Base-by-base conservation (phyloP, 2,113 vertebrate species). In the Odocoileus virginianus region DNA sequence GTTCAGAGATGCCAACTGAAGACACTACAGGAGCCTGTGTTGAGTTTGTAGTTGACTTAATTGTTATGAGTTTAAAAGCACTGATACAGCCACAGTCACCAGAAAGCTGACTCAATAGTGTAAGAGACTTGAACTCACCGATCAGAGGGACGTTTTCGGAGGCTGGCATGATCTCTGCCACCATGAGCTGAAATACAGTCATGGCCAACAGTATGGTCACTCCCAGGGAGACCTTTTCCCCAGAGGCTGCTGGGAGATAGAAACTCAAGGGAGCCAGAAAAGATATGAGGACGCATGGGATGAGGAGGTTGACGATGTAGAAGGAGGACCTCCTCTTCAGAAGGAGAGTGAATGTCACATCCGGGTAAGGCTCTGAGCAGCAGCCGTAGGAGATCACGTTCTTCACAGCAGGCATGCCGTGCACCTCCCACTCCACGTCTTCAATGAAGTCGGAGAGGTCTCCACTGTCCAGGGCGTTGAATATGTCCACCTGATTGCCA, bases 141-240 rank as follows among this genome's bases (percentile, higher is more conserved):
- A 99, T 99, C 40, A 99, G 99, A 55, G 99, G 99, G 43, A 99
- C 99, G 4, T 99, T 99, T 98, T 99, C 99, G 36, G 99, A 99
- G 47, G 99, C 99, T 2, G 99, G 99, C 99, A 99, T 99, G 98
- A 99, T 99, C 98, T 99, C 99, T 67, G 99, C 99, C 98, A 99
- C 99, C 99, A 99, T 99, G 90, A 99, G 98, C 98, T 99, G 99
- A 97, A 99, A 99, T 82, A 99, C 99, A 0, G 99, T 99, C 94
- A 99, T 99, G 4, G 99, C 99, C 98, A 99, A 99, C 61, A 99
- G 99, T 95, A 99, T 99, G 0, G 99, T 99, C 64, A 99, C 99
- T 0, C 99, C 99, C 30, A 99, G 98, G 25, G 99, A 99, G 30
- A 99, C 99, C 98, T 99, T 99, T 98, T 99, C 99, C 60, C 99